Conservation (phyloP, 2,113 vertebrate species). For the Gymnocephalus cernua region DNA sequence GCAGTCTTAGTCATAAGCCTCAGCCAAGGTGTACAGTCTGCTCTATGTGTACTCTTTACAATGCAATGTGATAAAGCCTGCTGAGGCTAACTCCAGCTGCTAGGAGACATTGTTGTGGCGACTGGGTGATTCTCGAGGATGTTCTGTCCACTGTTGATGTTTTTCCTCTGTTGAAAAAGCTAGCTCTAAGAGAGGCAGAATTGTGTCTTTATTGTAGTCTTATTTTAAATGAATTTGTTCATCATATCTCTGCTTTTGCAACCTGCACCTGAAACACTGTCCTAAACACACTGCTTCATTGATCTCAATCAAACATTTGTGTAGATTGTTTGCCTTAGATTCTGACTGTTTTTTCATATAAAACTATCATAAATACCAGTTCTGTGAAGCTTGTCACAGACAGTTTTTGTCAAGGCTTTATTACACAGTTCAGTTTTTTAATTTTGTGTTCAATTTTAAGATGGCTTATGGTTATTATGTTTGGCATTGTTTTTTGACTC, state of each 20-base stretch:
- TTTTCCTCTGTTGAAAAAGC: constrained; percentile 2
- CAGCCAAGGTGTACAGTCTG: constrained; percentile 3
- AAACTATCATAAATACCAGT: background rate
- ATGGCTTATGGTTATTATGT: no score
- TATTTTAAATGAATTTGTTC: background rate
- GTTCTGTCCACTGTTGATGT: background rate
- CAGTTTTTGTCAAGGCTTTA: background rate
- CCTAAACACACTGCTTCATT: background rate
- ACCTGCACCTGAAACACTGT: background rate
- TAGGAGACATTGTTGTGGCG: constrained; percentile 21
- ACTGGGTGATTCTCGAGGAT: constrained; percentile 28
- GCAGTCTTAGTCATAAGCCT: constrained; percentile 16
- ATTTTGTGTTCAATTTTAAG: background rate
- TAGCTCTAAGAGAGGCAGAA: background rate
- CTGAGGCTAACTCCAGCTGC: constrained; percentile 19
- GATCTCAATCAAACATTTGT: background rate
- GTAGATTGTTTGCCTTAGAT: background rate
- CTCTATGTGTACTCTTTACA: constrained; percentile 38
- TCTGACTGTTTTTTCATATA: background rate
- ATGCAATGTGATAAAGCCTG: constrained; percentile 51
- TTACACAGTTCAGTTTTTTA: background rate
- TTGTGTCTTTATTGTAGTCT: background rate
- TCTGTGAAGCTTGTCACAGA: background rate
- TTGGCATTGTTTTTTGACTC: background rate
- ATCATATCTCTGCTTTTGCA: background rate